Evolutionary conservation across 2,888 invertebrate species (phyloP).

Genomic region (Salticus scenicus): DNA sequence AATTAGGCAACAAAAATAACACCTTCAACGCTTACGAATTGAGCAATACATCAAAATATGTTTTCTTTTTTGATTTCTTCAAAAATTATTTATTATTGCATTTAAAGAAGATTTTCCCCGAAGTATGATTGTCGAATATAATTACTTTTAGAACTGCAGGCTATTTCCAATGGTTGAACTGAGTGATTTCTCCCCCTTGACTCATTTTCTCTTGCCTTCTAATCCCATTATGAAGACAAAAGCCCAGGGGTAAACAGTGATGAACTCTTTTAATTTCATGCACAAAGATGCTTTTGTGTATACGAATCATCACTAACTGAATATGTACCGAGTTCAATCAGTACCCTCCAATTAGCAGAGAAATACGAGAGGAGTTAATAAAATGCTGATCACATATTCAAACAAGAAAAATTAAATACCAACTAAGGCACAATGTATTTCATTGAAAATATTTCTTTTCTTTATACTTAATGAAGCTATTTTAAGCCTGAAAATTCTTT

Average conservation of each 20-base stretch:
- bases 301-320: background rate
- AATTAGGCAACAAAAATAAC: too few species aligned
- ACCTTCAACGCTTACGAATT: too few species aligned
- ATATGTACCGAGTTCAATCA: background rate
- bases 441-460: too few species aligned
- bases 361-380: conserved; percentile 49
- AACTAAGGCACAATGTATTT: too few species aligned
- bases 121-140: background rate
- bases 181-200: background rate
- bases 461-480: too few species aligned
- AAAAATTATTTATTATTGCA: too few species aligned
- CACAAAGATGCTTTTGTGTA: background rate
- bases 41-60: too few species aligned
- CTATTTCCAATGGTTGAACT: background rate
- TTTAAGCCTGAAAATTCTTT: too few species aligned
- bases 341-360: conserved; percentile 36
- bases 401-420: background rate
- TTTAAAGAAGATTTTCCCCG: background rate
- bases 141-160: conserved; percentile 8
- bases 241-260: conserved; percentile 18
- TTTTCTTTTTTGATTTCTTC: too few species aligned
- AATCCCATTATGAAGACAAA: conserved; percentile 24
- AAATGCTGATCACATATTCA: conserved; percentile 20
- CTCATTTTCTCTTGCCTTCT: background rate
- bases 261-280: background rate